These are phyloP conservation scores for Aphodius granarius DNA, from an alignment of 2,888 invertebrate genomes.

Conservation along the genomic window DNA sequence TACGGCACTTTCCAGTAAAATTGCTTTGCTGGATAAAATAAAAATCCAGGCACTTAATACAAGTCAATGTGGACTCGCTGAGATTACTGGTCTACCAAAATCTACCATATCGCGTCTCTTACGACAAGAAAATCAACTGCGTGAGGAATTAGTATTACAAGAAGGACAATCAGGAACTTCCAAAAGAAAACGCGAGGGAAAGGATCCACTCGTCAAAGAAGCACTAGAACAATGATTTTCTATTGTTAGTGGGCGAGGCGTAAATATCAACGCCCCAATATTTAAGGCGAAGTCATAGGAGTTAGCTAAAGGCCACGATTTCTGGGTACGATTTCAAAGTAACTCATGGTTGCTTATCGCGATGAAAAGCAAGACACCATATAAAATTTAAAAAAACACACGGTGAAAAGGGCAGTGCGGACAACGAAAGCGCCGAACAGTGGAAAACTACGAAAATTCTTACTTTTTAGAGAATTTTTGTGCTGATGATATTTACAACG, in stretches of 20 bases:
- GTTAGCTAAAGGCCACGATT: constrained; percentile 35
- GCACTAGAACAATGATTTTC: constrained; percentile 26
- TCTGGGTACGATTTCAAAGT: constrained; percentile 37
- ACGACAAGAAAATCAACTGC: constrained; percentile 29
- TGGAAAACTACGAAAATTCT: constrained; percentile 29
- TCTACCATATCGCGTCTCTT: constrained; percentile 31
- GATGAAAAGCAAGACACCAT: constrained; percentile 38
- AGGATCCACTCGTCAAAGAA: constrained; percentile 36
- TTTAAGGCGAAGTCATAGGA: constrained; percentile 36
- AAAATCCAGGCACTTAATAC: constrained; percentile 30
- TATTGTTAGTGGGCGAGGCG: constrained; percentile 28
- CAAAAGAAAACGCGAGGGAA: constrained; percentile 36
- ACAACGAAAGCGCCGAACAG: constrained; percentile 19
- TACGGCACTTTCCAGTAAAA: constrained; percentile 30
- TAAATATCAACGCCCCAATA: constrained; percentile 30
- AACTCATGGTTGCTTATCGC: constrained; percentile 39
- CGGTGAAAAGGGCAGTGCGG: constrained; percentile 27
- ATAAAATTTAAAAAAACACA: constrained; percentile 34
- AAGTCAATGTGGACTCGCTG: constrained; percentile 27
- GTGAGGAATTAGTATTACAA: constrained; percentile 27
- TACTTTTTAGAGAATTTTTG: constrained; percentile 27
- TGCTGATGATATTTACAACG: constrained; percentile 34
- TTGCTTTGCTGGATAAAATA: constrained; percentile 30
- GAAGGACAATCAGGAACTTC: constrained; percentile 31
- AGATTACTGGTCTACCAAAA: constrained; percentile 31